Evolutionary conservation across 2,888 invertebrate genomes (phyloP).

Genomic region (Odontocerum albicorne): DNA sequence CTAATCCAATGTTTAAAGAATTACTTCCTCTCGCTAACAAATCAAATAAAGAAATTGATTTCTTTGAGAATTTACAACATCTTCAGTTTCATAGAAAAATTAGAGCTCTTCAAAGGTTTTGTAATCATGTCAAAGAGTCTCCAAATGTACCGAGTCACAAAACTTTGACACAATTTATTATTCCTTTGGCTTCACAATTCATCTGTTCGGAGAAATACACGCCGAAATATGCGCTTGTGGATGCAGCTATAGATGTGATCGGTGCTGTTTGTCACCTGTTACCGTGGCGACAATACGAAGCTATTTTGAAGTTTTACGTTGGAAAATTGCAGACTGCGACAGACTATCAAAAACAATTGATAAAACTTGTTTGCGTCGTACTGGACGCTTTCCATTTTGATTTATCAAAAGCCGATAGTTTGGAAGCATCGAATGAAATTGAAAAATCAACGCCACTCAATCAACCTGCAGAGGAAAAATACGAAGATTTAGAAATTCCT

Average conservation of each 20-base stretch:
- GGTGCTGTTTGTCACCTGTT: conserved; percentile 74
- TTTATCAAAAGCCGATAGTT: conserved; percentile 62
- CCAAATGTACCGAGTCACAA: conserved; percentile 63
- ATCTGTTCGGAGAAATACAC: conserved; percentile 75
- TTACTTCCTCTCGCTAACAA: conserved; percentile 67
- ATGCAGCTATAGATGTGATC: conserved; percentile 81
- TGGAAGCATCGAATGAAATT: conserved; percentile 47
- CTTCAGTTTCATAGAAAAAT: conserved; percentile 84
- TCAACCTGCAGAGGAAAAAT: conserved; percentile 39
- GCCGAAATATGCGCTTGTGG: conserved; percentile 78
- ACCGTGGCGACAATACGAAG: conserved; percentile 90
- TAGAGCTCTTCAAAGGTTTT: conserved; percentile 78
- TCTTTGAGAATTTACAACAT: conserved; percentile 92
- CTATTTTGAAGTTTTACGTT: conserved; percentile 79
- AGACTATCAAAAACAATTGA: conserved; percentile 82
- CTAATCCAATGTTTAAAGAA: conserved; percentile 73
- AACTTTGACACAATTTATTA: conserved; percentile 79
- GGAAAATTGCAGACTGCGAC: conserved; percentile 69
- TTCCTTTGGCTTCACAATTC: conserved; percentile 82
- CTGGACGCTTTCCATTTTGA: conserved; percentile 93
- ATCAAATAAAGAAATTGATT: conserved; percentile 83
- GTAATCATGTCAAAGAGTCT: conserved; percentile 63
- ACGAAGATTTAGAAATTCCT: conserved; percentile 39
- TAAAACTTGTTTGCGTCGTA: conserved; percentile 74
- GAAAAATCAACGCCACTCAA: conserved; percentile 39